These are phyloP conservation scores for Hypolimnas misippus DNA, from an alignment of 2,888 invertebrate species.

Conservation along the genomic window DNA sequence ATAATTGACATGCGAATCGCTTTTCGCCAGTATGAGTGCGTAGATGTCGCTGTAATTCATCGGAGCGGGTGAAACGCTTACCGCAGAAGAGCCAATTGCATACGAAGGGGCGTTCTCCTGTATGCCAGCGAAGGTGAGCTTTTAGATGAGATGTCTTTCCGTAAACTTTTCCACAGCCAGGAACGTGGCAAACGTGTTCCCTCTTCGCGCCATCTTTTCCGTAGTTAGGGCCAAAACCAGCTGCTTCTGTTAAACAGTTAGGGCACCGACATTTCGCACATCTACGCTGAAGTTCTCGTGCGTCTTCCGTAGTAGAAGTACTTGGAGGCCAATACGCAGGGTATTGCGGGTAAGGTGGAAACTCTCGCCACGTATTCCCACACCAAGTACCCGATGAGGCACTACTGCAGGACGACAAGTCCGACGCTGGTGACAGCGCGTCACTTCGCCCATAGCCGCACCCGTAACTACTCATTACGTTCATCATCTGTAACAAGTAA, in stretches of 20 bases:
- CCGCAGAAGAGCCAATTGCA: conserved; percentile 96
- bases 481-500: conserved; percentile 73
- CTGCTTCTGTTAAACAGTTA: conserved; percentile 92
- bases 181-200: conserved; percentile 93
- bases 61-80: conserved; percentile 95
- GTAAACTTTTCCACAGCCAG: conserved; percentile 94
- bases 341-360: conserved; percentile 75
- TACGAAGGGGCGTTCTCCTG: conserved; percentile 95
- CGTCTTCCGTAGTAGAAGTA: conserved; percentile 66
- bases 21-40: conserved; percentile 96
- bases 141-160: conserved; percentile 97
- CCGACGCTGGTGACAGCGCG: conserved; percentile 76
- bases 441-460: conserved; percentile 80
- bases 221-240: conserved; percentile 88
- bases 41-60: conserved; percentile 94
- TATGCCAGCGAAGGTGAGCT: conserved; percentile 96
- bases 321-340: conserved; percentile 78
- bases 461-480: conserved; percentile 72
- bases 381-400: conserved; percentile 73
- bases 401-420: conserved; percentile 76
- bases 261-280: conserved; percentile 91
- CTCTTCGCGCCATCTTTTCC: conserved; percentile 90
- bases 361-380: conserved; percentile 69
- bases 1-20: conserved; percentile 93
- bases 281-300: conserved; percentile 86